Base-by-base conservation (phyloP, 2,888 invertebrate genomes). In the Molanna angustata region DNA sequence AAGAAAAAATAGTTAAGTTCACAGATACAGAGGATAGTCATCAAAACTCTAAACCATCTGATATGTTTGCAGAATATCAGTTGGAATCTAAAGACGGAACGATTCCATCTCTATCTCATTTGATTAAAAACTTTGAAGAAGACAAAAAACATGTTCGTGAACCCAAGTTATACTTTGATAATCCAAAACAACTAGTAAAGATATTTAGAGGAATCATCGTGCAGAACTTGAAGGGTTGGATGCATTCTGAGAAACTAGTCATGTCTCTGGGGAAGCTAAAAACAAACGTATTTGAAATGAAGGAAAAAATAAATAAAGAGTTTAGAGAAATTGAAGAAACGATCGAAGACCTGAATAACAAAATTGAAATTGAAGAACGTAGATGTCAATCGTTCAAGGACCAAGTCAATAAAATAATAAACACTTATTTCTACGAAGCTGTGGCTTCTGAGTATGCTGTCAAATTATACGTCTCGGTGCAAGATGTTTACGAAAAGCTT, bases 401-500 rank as follows among this genome's bases (percentile, higher is more conserved):
- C 6, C 74, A 78, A 49, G 82, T 83, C 55, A 71, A 72, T 55
- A 71, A 74, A 61, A 69, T 84, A 48, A 67, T 85, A 11, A 68
- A 78, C 54, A 77, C 78, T 1, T 66, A 77, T 39, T 84, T 84
- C 64, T 80, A 78, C 51, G 70, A 78, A 13, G 67, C 78, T 22
- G 73, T 83, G 1, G 79, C 79, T 47, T 73, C 79, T 9, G 71
- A 74, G 27, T 76, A 80, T 7, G 76, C 82, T 22, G 67, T 85
- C 17, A 78, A 80, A 63, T 66, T 85, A 31, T 69, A 73, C 55
- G 70, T 81, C 4, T 80, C 80, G 63, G 73, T 86, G 49, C 82
- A 85, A 64, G 84, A 83, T 64, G 78, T 82, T 21, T 85, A 79
- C 64, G 82, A 84, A 65, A 76, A 74, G 40, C 70, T 83, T 35